Evolutionary conservation across 2,888 invertebrate genomes (phyloP).

Genomic region (Idaea aversata): DNA sequence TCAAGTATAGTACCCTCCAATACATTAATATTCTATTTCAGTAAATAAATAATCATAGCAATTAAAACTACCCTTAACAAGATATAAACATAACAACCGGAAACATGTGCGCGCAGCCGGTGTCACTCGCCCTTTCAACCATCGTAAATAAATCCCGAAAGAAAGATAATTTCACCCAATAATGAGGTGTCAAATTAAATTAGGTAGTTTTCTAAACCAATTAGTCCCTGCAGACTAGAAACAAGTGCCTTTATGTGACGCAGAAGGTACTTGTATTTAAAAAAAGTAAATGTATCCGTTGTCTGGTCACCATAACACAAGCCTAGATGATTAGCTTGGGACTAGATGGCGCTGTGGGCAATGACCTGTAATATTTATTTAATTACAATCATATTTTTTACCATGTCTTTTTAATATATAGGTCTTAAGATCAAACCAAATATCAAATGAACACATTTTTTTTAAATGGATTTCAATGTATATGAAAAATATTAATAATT

Average conservation of each 20-base stretch:
- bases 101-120: slow-evolving; percentile 61
- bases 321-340: too few species aligned
- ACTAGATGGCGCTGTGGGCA: too few species aligned
- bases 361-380: too few species aligned
- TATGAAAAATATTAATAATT: too few species aligned
- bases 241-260: too few species aligned
- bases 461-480: too few species aligned
- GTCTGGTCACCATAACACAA: too few species aligned
- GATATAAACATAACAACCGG: slow-evolving; percentile 58
- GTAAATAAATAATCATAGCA: slow-evolving; percentile 30
- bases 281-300: too few species aligned
- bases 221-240: slow-evolving; percentile 4
- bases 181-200: slow-evolving; percentile 26
- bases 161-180: slow-evolving; percentile 11
- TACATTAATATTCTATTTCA: slow-evolving; percentile 20
- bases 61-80: slow-evolving; percentile 57
- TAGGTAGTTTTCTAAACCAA: slow-evolving; percentile 18
- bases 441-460: too few species aligned
- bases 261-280: background rate
- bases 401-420: too few species aligned
- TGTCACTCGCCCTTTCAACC: slow-evolving; percentile 31
- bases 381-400: too few species aligned
- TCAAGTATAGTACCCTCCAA: background rate
- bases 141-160: slow-evolving; percentile 15
- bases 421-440: too few species aligned